phyloP scores from a whole-genome alignment of 2,113 vertebrate genomes.

The Mormoops blainvillei region DNA sequence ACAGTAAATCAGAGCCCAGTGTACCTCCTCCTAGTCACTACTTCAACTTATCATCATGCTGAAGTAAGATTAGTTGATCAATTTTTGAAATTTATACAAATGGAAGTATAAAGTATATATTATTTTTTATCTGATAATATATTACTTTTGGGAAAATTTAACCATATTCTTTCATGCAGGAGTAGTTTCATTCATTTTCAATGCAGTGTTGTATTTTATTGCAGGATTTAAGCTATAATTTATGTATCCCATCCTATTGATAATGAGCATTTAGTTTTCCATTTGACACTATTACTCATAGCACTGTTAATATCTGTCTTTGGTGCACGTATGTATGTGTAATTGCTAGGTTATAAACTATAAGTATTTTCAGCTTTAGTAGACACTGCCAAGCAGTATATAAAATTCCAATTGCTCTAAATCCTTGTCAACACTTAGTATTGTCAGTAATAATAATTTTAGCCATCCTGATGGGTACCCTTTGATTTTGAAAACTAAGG shows the following conservation, averaged over 20 bases:
- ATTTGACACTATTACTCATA: background rate
- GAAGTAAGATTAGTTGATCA: background rate
- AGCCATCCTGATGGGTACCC: background rate
- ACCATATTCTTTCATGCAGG: background rate
- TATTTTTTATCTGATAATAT: background rate
- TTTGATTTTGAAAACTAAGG: background rate
- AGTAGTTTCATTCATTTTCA: background rate
- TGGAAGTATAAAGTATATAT: background rate
- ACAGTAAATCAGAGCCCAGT: background rate
- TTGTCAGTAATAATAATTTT: background rate
- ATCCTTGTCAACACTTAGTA: background rate
- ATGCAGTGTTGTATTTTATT: background rate
- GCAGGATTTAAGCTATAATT: background rate
- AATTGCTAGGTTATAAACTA: background rate
- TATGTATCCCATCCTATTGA: background rate
- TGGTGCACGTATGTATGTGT: background rate
- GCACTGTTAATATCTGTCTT: background rate
- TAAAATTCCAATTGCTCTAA: background rate
- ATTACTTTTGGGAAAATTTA: background rate
- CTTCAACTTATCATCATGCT: background rate
- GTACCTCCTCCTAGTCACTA: background rate
- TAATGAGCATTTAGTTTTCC: background rate
- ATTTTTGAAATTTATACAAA: background rate
- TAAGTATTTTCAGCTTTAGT: background rate
- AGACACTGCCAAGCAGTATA: background rate